These are phyloP conservation scores for Eudemis profundana DNA, from an alignment of 2,888 invertebrate species.

Conservation along the genomic window DNA sequence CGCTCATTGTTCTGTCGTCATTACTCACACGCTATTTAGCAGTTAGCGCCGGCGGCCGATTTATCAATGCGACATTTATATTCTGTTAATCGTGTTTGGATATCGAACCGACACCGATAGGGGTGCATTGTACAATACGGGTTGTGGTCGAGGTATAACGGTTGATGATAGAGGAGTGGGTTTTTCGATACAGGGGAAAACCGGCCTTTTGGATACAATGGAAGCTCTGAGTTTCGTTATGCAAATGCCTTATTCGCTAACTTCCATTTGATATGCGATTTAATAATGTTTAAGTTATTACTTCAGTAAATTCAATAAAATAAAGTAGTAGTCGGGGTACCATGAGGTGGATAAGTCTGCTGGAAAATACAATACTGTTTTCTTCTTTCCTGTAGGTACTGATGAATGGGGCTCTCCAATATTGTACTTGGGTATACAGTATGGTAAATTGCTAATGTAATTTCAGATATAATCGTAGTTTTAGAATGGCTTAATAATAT, in stretches of 20 bases:
- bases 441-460: too few relatives aligned
- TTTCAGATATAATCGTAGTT: not conserved
- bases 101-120: conserved; percentile 53
- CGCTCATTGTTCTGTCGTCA: conserved; percentile 52
- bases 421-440: too few relatives aligned
- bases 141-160: conserved; percentile 30
- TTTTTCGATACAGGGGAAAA: conserved; percentile 13
- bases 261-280: not conserved
- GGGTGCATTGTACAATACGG: conserved; percentile 37
- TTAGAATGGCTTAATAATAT: too few relatives aligned
- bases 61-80: conserved; percentile 82
- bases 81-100: conserved; percentile 77
- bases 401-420: too few relatives aligned
- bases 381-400: too few relatives aligned
- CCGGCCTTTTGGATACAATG: not conserved
- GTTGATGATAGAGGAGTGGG: conserved; percentile 12
- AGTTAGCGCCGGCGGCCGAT: conserved; percentile 76
- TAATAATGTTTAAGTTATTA: too few relatives aligned
- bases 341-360: too few relatives aligned
- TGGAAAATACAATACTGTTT: too few relatives aligned
- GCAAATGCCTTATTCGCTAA: conserved; percentile 5
- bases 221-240: not conserved
- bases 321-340: too few relatives aligned
- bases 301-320: too few relatives aligned
- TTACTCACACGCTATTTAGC: conserved; percentile 84